Evolutionary conservation across 2,888 invertebrate species (phyloP).

Genomic region (Boloria selene): DNA sequence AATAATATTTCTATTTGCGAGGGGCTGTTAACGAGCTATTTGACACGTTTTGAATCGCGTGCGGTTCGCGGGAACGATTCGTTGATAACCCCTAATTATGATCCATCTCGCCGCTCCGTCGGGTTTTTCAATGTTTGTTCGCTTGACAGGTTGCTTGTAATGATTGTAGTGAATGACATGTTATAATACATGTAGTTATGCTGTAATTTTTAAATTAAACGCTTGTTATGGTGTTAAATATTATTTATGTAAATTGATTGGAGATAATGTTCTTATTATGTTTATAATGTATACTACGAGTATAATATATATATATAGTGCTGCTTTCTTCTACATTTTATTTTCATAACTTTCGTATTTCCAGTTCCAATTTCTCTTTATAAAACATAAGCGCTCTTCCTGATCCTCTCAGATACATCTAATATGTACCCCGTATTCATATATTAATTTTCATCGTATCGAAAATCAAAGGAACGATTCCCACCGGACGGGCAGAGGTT

Average conservation of each 20-base stretch:
- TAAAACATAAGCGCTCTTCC: conserved; percentile 10
- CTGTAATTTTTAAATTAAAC: conserved; percentile 20
- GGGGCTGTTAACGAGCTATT: conserved; percentile 77
- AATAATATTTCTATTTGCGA: conserved; percentile 77
- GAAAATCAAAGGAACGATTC: conserved; percentile 74
- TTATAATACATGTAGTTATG: conserved; percentile 27
- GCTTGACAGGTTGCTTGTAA: conserved; percentile 68
- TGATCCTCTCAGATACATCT: conserved; percentile 45
- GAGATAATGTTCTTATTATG: background rate
- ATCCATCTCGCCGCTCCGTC: conserved; percentile 32
- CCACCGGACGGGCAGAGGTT: conserved; percentile 58
- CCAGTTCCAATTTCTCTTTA: background rate
- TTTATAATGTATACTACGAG: background rate
- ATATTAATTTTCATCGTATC: conserved; percentile 77
- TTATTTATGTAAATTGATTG: background rate
- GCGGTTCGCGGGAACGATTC: conserved; percentile 52
- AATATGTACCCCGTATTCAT: conserved; percentile 59
- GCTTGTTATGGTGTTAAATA: background rate
- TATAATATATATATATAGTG: too few species aligned
- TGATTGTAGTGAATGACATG: conserved; percentile 33
- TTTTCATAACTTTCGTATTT: conserved; percentile 2
- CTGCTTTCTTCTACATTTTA: background rate
- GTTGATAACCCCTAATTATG: conserved; percentile 64
- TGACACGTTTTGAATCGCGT: conserved; percentile 73
- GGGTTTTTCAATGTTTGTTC: conserved; percentile 65